Evolutionary conservation across 2,113 vertebrate genomes (phyloP).

Genomic region (Varanus salvator): DNA sequence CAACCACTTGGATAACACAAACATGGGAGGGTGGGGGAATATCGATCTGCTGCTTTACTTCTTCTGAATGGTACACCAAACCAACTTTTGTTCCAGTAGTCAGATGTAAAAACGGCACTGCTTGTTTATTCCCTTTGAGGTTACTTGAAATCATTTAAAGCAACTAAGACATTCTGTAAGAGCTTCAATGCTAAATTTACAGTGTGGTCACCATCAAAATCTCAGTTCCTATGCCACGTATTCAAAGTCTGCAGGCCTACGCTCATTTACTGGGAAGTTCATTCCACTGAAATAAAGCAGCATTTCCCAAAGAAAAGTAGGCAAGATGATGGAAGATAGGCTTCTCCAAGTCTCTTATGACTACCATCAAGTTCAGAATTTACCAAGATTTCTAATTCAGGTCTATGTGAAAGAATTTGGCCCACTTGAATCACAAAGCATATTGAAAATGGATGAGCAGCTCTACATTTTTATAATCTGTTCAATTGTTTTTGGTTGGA

Average conservation of each 20-base stretch:
- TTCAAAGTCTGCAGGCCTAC: not conserved
- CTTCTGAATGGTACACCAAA: not conserved
- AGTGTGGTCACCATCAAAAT: not conserved
- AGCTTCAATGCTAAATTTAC: not conserved
- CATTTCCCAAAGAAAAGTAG: not conserved
- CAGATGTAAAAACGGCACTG: not conserved
- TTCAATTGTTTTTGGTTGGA: too few species aligned
- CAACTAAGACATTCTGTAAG: not conserved
- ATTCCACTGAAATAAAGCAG: not conserved
- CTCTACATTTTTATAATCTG: too few species aligned
- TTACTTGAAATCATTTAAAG: not conserved
- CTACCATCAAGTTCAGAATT: not conserved
- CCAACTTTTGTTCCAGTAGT: not conserved
- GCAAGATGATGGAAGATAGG: not conserved
- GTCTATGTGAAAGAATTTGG: too few species aligned
- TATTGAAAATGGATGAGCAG: too few species aligned
- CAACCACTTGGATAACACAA: not conserved
- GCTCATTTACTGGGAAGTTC: not conserved
- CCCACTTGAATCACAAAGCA: too few species aligned
- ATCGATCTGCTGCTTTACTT: not conserved
- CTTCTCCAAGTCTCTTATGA: not conserved
- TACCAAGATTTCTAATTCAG: not conserved
- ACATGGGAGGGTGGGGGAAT: not conserved
- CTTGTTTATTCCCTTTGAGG: not conserved
- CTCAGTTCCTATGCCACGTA: not conserved